These are phyloP conservation scores for Calliphora vicina DNA, from an alignment of 1,140 invertebrate genomes.

Conservation along the genomic window DNA sequence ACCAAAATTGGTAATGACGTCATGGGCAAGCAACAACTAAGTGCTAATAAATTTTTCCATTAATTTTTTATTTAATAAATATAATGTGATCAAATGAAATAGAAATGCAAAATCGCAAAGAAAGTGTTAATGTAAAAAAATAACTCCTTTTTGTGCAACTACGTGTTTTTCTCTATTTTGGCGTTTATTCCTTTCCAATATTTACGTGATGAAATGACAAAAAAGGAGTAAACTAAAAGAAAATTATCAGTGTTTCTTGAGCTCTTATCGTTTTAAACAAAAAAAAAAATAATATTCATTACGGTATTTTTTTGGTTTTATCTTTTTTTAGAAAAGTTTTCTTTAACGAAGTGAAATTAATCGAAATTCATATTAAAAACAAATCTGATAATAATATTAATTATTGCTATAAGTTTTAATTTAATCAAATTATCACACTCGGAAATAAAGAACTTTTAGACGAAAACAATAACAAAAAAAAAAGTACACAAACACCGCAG, in stretches of 20 bases:
- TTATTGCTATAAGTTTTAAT: not conserved
- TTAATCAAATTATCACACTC: conserved; percentile 1
- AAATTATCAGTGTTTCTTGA: not conserved
- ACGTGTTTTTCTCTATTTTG: too few relatives aligned
- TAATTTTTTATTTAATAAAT: too few relatives aligned
- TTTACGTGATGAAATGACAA: too few relatives aligned
- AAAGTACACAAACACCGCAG: not conserved
- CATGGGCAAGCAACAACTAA: too few relatives aligned
- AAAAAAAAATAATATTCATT: too few relatives aligned
- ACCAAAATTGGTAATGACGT: too few relatives aligned
- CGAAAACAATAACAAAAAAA: not conserved
- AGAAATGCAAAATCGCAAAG: too few relatives aligned
- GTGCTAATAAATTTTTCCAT: too few relatives aligned
- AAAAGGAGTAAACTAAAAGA: not conserved
- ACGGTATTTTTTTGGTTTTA: not conserved
- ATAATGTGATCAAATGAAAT: too few relatives aligned
- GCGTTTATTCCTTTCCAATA: not conserved
- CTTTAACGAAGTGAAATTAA: not conserved
- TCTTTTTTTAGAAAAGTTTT: not conserved
- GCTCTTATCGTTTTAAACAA: not conserved
- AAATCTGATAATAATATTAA: conserved; percentile 7
- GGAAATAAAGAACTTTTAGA: not conserved
- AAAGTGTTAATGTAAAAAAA: too few relatives aligned
- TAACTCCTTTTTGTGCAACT: too few relatives aligned
- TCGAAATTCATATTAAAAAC: not conserved